A percentile compares a stretch with the other conserved stretches of the same genome.
These are phyloP conservation scores for Danio choprae DNA, from an alignment of 2,797 vertebrate genomes.

Conservation along the genomic window DNA sequence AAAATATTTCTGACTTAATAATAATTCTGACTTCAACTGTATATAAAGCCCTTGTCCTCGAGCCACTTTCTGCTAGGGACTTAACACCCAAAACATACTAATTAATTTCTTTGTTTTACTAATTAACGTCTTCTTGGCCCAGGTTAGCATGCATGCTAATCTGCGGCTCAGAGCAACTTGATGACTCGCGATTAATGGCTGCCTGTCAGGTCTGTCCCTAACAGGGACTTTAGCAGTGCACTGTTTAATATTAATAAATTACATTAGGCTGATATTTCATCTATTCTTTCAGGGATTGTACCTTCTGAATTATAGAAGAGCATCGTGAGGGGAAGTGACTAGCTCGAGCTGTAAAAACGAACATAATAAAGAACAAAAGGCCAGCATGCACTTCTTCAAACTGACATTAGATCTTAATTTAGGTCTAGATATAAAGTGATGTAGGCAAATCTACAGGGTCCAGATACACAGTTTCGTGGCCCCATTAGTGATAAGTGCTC, in stretches of 20 bases:
- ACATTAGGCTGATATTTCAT: constrained; percentile 49
- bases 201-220: constrained; percentile 43
- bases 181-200: constrained; percentile 64
- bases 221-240: constrained; percentile 39
- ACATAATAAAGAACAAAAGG: constrained; percentile 33
- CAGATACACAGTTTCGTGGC: constrained; percentile 17
- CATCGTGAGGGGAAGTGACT: constrained; percentile 19
- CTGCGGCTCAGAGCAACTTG: constrained; percentile 55
- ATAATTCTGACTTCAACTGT: no score
- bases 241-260: constrained; percentile 57
- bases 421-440: constrained; percentile 12
- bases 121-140: constrained; percentile 67
- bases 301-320: constrained; percentile 54
- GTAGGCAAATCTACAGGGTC: constrained; percentile 29
- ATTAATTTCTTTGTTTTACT: constrained; percentile 78
- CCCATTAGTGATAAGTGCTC: constrained; percentile 51
- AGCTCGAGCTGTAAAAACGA: constrained; percentile 31
- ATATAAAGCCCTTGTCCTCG: background rate
- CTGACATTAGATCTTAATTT: constrained; percentile 39
- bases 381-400: constrained; percentile 11
- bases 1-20: no score
- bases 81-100: constrained; percentile 60
- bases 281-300: constrained; percentile 57
- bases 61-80: constrained; percentile 21
- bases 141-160: constrained; percentile 65